Conservation (phyloP, 2,113 vertebrate species). For the Spermophilus dauricus region DNA sequence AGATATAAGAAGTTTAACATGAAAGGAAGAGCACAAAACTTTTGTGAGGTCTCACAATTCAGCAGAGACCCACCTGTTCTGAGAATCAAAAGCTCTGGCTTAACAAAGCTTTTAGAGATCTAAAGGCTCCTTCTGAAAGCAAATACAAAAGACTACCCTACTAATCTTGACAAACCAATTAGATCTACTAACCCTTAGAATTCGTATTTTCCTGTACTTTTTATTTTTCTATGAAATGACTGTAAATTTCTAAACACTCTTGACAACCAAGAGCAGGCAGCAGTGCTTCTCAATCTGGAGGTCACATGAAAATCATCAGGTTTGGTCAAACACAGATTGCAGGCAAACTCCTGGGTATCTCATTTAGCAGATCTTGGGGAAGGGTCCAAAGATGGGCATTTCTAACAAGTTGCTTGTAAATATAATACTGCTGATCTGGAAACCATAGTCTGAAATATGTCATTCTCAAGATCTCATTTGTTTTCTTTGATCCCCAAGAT, state of each 20-base stretch:
- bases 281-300: background rate
- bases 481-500: background rate
- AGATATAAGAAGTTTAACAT: conserved; percentile 66
- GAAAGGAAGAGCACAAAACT: conserved; percentile 62
- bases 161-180: conserved; percentile 65
- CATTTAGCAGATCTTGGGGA: background rate
- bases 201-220: background rate
- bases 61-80: conserved; percentile 45
- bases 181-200: conserved; percentile 24
- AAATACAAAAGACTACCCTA: conserved; percentile 62
- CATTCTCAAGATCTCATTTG: background rate
- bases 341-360: background rate
- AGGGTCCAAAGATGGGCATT: background rate
- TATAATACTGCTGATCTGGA: background rate
- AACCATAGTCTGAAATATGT: background rate
- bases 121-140: conserved; percentile 49
- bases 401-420: background rate
- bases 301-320: background rate
- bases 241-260: conserved; percentile 3
- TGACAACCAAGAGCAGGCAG: background rate
- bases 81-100: conserved; percentile 61
- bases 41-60: conserved; percentile 64
- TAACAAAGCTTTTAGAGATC: conserved; percentile 74
- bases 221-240: background rate
- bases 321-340: background rate